Conservation (phyloP, 2,888 invertebrate species). For the Drosophila engyochracea region DNA sequence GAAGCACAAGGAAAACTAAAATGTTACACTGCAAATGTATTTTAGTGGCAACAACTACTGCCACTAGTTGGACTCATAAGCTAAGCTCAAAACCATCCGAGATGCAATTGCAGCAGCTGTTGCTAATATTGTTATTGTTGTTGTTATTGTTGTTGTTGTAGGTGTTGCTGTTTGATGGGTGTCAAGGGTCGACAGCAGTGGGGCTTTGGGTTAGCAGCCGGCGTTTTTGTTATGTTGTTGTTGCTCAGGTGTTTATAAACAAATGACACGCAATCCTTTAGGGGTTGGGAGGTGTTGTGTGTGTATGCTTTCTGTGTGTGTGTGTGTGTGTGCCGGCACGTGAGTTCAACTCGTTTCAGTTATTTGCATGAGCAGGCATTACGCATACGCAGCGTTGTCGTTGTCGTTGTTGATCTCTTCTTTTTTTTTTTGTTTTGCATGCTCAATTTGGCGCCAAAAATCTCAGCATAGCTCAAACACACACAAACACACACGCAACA, state of each 20-base stretch:
- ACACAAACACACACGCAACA: conserved; percentile 35
- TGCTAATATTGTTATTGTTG: conserved; percentile 5
- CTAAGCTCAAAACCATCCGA: neutral
- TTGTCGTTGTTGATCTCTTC: conserved; percentile 56
- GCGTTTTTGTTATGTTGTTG: conserved; percentile 16
- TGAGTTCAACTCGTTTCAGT: conserved; percentile 40
- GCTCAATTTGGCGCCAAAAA: conserved; percentile 76
- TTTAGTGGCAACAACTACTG: neutral
- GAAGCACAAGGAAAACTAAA: neutral
- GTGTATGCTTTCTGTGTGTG: conserved; percentile 38
- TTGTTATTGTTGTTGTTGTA: neutral
- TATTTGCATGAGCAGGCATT: conserved; percentile 64
- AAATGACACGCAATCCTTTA: conserved; percentile 83
- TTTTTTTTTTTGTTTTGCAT: conserved; percentile 48
- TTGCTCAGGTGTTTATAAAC: conserved; percentile 80
- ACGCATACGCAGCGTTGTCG: conserved; percentile 69
- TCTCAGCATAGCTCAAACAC: conserved; percentile 45
- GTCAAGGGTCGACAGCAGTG: conserved; percentile 62
- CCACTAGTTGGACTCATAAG: conserved; percentile 1
- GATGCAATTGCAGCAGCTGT: conserved; percentile 47
- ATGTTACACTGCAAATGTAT: conserved; percentile 8
- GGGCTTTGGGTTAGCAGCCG: conserved; percentile 61
- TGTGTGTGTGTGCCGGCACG: conserved; percentile 36
- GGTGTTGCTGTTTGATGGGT: conserved; percentile 36
- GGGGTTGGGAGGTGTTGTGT: conserved; percentile 45